Base-by-base conservation (phyloP, 1,140 invertebrate genomes). In the Gryon sp. region DNA sequence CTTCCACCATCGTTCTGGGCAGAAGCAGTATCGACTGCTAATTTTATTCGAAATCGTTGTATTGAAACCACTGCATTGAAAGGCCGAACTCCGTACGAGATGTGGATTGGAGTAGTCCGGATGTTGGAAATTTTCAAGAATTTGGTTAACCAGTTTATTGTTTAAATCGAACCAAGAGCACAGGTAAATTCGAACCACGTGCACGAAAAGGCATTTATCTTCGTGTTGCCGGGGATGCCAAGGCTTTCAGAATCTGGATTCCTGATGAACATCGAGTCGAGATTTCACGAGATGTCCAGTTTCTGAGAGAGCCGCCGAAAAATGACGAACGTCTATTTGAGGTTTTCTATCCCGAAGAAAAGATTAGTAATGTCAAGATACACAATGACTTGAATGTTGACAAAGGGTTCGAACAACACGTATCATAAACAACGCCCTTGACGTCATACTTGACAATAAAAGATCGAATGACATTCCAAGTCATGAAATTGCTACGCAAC, bases 1-100 rank as follows among this genome's bases (percentile, higher is more conserved):
- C 36, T 83, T 18, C 12, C 74, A 4, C 28, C 55, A 11, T 46
- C 50, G 0, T 80, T 80, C 73, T 80, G 77, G 76, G 65, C 76
- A 28, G 63, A 80, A 82, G 63, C 78, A 48, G 65, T 81, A n/a
- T 34, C 66, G 41, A 70, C 79, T 22, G 55, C 77, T 18, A 76
- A 78, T 59, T 76, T 76, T 63, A 65, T 68, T 30, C 36, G 68
- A 68, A 79, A 80, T 15, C 28, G 84, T 68, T 63, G 79, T 22
- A 78, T 80, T n/a, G n/a, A n/a, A 12, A 76, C 80, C 2, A 2
- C 19, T n/a, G 14, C 28, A 8, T n/a, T 66, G 7, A 12, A 62
- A 0, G 52, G 41, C 24, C 15, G 19, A 15, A 59, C 43, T 1
- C 30, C 59, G 0, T 62, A 50, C 11, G 60, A 77, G 24, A 15